These are phyloP conservation scores for Halisarca cf. caerulea DNA, from an alignment of 37 sponge, comb jelly and placozoan species.

Conservation along the genomic window DNA sequence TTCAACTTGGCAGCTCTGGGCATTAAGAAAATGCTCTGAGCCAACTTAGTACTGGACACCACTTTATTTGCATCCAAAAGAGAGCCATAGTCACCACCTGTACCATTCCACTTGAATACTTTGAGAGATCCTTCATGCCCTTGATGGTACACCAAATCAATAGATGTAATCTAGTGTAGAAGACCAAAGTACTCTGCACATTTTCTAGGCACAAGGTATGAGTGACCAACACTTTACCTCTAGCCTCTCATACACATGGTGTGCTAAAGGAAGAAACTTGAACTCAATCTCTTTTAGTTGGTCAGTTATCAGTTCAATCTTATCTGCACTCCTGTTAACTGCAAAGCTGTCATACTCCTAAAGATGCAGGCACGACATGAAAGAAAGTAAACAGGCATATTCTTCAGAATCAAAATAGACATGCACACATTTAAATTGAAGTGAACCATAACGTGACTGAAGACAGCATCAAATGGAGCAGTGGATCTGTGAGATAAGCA, in stretches of 20 bases:
- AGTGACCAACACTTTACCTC: no score
- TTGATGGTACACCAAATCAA: neutral
- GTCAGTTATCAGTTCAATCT: constrained; percentile 16
- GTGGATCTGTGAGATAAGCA: neutral
- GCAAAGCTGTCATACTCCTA: constrained; percentile 14
- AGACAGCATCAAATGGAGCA: neutral
- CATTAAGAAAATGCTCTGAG: neutral
- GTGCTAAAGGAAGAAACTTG: neutral
- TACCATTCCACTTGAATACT: constrained; percentile 3
- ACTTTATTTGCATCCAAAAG: neutral
- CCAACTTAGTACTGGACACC: neutral
- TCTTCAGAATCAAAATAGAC: no score
- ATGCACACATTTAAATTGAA: neutral
- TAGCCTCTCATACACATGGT: neutral
- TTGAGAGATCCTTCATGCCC: neutral
- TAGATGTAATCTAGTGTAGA: neutral
- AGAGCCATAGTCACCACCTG: neutral
- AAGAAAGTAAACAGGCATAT: no score
- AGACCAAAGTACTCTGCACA: no score
- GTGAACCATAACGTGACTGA: constrained; percentile 1
- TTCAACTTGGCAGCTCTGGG: neutral
- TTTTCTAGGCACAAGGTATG: no score
- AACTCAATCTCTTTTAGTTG: neutral
- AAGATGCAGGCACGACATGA: neutral
- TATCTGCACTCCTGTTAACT: neutral